These are phyloP conservation scores for Melanerpes formicivorus DNA, from an alignment of 2,113 vertebrate species.

Conservation along the genomic window DNA sequence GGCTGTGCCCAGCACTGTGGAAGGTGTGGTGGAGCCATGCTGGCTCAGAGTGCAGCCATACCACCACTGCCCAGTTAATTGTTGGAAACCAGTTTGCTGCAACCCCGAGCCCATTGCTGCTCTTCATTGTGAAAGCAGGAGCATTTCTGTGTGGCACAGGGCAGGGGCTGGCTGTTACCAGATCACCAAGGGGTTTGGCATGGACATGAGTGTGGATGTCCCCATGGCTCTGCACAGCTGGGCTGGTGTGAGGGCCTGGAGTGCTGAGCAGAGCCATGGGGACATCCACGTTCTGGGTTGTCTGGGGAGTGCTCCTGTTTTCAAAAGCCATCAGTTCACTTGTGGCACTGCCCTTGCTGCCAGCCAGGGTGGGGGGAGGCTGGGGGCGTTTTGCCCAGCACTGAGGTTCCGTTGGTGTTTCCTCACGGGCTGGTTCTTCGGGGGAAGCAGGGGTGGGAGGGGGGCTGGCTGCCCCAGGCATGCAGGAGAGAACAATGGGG, in stretches of 20 bases:
- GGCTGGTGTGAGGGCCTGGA: accelerated
- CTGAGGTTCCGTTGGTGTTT: neutral
- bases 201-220: accelerated
- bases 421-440: neutral
- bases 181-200: neutral
- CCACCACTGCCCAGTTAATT: neutral
- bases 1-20: accelerated
- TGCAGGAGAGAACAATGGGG: conserved; percentile 13
- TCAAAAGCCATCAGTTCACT: neutral
- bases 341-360: neutral
- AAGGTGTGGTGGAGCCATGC: neutral
- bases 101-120: neutral
- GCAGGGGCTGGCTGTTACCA: neutral
- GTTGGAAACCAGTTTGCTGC: neutral
- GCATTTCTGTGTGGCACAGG: neutral
- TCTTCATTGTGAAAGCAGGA: accelerated
- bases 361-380: neutral
- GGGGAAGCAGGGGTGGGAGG: neutral
- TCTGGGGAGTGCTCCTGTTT: neutral
- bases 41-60: neutral
- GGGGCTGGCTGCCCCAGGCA: neutral
- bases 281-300: too few relatives aligned
- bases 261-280: neutral
- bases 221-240: neutral
- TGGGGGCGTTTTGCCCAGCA: neutral